These are phyloP conservation scores for Samia ricini DNA, from an alignment of 1,140 invertebrate genomes.

Conservation along the genomic window DNA sequence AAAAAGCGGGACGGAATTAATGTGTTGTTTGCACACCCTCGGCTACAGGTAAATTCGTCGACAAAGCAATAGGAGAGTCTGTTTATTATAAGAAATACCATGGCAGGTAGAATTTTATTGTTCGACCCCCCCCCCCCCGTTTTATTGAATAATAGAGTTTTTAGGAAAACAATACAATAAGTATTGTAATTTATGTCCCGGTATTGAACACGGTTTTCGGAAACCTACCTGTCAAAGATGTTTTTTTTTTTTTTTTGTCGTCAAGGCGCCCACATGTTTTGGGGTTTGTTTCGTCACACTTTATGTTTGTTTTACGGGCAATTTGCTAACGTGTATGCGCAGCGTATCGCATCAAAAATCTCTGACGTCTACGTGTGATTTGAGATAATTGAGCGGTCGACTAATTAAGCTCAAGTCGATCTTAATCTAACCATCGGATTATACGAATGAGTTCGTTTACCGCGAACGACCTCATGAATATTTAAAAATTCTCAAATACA, in stretches of 20 bases:
- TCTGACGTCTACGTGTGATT: constrained; percentile 42
- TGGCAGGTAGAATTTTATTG: constrained; percentile 65
- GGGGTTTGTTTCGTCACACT: constrained; percentile 55
- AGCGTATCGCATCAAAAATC: constrained; percentile 30
- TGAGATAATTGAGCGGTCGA: constrained; percentile 59
- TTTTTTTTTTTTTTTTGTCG: constrained; percentile 26
- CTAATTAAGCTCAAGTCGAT: constrained; percentile 47
- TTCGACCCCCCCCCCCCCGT: constrained; percentile 44
- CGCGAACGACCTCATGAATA: constrained; percentile 56
- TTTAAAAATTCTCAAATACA: constrained; percentile 40
- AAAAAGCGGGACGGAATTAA: constrained; percentile 29
- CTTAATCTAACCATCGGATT: constrained; percentile 61
- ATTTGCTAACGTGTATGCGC: constrained; percentile 57
- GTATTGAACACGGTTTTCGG: constrained; percentile 45
- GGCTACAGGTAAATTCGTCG: constrained; percentile 62
- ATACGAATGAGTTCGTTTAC: constrained; percentile 62
- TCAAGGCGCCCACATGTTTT: constrained; percentile 38
- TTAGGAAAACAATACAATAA: constrained; percentile 74
- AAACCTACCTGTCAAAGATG: constrained; percentile 49
- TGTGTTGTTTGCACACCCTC: constrained; percentile 65
- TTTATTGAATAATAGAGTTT: constrained; percentile 67
- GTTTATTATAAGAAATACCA: constrained; percentile 69
- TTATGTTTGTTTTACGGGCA: constrained; percentile 71
- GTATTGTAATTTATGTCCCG: constrained; percentile 57
- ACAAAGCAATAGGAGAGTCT: constrained; percentile 68